phyloP scores from a whole-genome alignment of 2,888 invertebrate genomes.

The Heliconius cydno region DNA sequence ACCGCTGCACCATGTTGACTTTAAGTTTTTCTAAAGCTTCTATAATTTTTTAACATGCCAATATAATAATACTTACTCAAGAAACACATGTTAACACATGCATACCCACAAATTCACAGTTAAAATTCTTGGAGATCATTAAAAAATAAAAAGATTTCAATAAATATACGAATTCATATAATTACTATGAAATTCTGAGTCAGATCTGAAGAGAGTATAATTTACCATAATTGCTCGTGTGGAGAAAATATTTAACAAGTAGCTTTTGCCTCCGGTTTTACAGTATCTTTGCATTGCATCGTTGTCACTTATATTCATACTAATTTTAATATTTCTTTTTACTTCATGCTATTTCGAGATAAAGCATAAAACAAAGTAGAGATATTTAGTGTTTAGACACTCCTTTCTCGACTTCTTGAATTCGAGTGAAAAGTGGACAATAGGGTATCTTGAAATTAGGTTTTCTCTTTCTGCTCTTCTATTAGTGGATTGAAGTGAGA shows the following conservation, averaged over 20 bases:
- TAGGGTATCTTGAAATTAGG: too few relatives aligned
- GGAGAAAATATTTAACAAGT: constrained; percentile 25
- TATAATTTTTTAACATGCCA: background rate
- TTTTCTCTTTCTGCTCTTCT: too few relatives aligned
- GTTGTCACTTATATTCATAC: background rate
- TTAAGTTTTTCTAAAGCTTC: background rate
- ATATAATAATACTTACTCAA: background rate
- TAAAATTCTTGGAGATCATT: background rate
- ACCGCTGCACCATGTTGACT: too few relatives aligned
- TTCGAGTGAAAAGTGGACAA: too few relatives aligned
- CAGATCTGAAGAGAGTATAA: constrained; percentile 1
- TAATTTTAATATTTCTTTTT: background rate
- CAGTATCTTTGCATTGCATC: background rate
- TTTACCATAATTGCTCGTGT: constrained; percentile 13
- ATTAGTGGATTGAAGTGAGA: too few relatives aligned
- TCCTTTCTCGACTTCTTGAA: too few relatives aligned
- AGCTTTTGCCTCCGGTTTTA: constrained; percentile 15
- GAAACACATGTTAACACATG: background rate
- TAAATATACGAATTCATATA: constrained; percentile 8
- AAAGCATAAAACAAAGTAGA: too few relatives aligned
- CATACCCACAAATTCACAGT: background rate
- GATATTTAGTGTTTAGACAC: too few relatives aligned
- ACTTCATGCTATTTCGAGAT: background rate
- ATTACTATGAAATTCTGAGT: constrained; percentile 11
- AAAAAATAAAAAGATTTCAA: background rate